Evolutionary conservation across 1,140 invertebrate species (phyloP).

Genomic region (Chironomus tepperi): DNA sequence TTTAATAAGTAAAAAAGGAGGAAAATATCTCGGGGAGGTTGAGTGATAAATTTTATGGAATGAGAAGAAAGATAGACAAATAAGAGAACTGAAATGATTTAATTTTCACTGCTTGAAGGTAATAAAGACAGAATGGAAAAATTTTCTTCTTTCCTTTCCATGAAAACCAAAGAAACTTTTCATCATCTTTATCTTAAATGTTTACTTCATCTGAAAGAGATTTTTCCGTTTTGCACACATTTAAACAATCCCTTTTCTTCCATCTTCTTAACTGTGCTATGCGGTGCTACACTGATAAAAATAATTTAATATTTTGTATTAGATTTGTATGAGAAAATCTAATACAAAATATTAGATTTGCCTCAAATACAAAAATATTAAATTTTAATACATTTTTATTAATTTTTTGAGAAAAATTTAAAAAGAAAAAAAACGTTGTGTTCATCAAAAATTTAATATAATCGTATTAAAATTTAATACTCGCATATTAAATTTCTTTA

Average conservation of each 20-base stretch:
- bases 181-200: neutral
- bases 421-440: too few species aligned
- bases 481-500: too few species aligned
- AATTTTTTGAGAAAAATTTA: too few species aligned
- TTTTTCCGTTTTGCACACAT: neutral
- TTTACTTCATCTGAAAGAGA: slow-evolving; percentile 8
- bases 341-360: too few species aligned
- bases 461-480: too few species aligned
- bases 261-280: too few species aligned
- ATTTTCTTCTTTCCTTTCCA: neutral
- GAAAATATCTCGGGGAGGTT: neutral
- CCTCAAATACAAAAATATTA: too few species aligned
- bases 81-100: slow-evolving; percentile 16
- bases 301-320: too few species aligned
- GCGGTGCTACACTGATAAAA: neutral
- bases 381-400: too few species aligned
- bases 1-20: neutral
- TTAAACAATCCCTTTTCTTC: neutral
- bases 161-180: neutral
- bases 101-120: slow-evolving; percentile 17
- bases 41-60: too few species aligned
- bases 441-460: too few species aligned
- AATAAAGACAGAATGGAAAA: slow-evolving; percentile 2
- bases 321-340: too few species aligned
- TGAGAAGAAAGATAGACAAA: neutral